Base-by-base conservation (phyloP, 1,140 invertebrate species). In the Ceratina australensis region DNA sequence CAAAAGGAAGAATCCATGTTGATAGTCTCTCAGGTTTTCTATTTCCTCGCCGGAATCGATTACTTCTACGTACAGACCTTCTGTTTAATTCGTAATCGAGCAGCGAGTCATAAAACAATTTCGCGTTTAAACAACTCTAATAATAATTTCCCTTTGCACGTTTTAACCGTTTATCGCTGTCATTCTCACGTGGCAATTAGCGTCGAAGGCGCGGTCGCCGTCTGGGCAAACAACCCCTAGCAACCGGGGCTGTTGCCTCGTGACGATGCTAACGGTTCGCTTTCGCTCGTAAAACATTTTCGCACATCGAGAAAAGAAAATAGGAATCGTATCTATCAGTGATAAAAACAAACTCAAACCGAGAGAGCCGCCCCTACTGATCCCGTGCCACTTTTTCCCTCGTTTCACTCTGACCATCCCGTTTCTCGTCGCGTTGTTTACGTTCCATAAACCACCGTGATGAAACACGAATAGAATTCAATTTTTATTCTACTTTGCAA, bases 151-250 rank as follows among this genome's bases (percentile, higher is more conserved):
- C 3, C 10, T 10, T 42, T 10, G 33, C 33, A 42, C 33, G 5
- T 5, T 18, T 28, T 16, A 3, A 18, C 24, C 3, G 13, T 57
- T 15, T 20, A 57, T 65, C 15, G 12, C 13, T 3, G n/a, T 54
- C n/a, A 26, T 3, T 26, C 24, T 15, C 8, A 42, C 7, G 7
- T 20, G 16, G 8, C 13, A 67, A 66, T 67, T 52, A 2, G 22
- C 3, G 13, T 18, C 24, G 15, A 65, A 63, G 79, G 72, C 73
- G 81, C 65, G 83, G 71, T 69, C 68, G 15, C 78, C 22, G 59
- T 28, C 50, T 66, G 22, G 57, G 63, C 75, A 89, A 89, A 89
- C 87, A 87, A 65, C 68, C 73, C 89, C 82, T 91, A 90, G 89
- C 90, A 91, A 91, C 90, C 80, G 60, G 79, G 63, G 33, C 33